Conservation (phyloP, 2,113 vertebrate species). For the Nerophis lumbriciformis region DNA sequence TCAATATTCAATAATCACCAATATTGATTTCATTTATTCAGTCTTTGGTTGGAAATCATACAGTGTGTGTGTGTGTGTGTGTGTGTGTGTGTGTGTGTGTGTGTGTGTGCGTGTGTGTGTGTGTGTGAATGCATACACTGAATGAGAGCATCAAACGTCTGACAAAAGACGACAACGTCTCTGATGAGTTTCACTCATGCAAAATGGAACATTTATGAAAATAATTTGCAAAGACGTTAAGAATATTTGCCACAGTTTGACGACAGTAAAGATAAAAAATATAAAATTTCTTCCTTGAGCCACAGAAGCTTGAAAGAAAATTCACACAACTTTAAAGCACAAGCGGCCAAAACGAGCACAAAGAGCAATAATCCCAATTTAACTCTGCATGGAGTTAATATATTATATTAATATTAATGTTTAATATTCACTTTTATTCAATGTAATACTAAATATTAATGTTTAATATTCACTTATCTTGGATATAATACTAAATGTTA, state of each 20-base stretch:
- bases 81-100: constrained; percentile 16
- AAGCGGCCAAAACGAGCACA: constrained; percentile 84
- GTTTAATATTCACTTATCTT: too few relatives aligned
- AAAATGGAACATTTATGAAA: constrained; percentile 70
- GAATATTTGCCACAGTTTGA: constrained; percentile 68
- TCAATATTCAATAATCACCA: too few relatives aligned
- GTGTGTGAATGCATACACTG: constrained; percentile 17
- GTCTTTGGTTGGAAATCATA: too few relatives aligned
- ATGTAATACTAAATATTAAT: too few relatives aligned
- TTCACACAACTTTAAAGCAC: constrained; percentile 78
- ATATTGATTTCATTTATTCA: too few relatives aligned
- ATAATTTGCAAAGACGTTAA: constrained; percentile 69
- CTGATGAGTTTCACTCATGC: constrained; percentile 78
- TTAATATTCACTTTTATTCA: too few relatives aligned
- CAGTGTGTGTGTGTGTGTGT: too few relatives aligned
- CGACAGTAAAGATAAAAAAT: constrained; percentile 61
- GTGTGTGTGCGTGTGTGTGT: too few relatives aligned
- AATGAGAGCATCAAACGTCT: constrained; percentile 49
- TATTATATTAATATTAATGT: too few relatives aligned
- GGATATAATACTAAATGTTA: too few relatives aligned
- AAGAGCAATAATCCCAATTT: constrained; percentile 80
- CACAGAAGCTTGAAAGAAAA: constrained; percentile 81
- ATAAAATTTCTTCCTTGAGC: constrained; percentile 74
- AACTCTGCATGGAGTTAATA: constrained; percentile 89
- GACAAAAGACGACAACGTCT: constrained; percentile 42